phyloP scores from a whole-genome alignment of 2,888 invertebrate genomes.

The Chelonus formosanus region DNA sequence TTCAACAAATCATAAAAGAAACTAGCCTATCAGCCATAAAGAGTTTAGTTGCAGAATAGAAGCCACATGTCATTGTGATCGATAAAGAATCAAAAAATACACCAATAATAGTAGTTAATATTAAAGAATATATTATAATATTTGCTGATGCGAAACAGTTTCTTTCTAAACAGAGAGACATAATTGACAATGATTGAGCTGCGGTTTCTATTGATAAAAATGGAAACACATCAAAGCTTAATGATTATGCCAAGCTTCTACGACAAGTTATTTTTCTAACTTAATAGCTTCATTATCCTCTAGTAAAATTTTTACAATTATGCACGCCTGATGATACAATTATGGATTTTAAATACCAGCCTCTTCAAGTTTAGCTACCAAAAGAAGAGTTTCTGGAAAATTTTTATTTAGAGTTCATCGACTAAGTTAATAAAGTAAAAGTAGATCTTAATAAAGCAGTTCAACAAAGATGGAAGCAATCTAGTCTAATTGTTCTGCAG shows the following conservation, averaged over 20 bases:
- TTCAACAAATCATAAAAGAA: constrained; percentile 75
- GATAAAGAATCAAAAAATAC: constrained; percentile 93
- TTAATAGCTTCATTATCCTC: constrained; percentile 91
- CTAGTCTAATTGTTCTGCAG: constrained; percentile 97
- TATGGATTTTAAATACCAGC: constrained; percentile 90
- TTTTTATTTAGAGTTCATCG: constrained; percentile 89
- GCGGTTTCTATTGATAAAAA: constrained; percentile 92
- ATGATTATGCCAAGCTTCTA: constrained; percentile 90
- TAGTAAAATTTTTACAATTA: constrained; percentile 94
- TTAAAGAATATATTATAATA: constrained; percentile 77
- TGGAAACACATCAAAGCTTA: constrained; percentile 85
- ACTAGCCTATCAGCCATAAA: constrained; percentile 75
- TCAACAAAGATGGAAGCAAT: constrained; percentile 84
- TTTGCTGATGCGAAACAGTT: constrained; percentile 86
- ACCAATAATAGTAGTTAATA: constrained; percentile 79
- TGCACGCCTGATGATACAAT: constrained; percentile 98
- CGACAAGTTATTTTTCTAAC: constrained; percentile 94
- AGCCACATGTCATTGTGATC: constrained; percentile 92
- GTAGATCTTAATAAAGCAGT: constrained; percentile 96
- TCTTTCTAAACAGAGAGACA: constrained; percentile 86
- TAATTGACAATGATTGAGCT: constrained; percentile 92
- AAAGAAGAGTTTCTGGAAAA: constrained; percentile 89
- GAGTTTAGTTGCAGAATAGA: constrained; percentile 87
- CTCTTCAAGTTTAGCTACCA: constrained; percentile 80
- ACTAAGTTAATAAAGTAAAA: constrained; percentile 96